Percentiles rank a stretch among this genome's conserved stretches.
phyloP scores from a whole-genome alignment of 2,113 vertebrate species.

The Chloropsis cyanopogon region DNA sequence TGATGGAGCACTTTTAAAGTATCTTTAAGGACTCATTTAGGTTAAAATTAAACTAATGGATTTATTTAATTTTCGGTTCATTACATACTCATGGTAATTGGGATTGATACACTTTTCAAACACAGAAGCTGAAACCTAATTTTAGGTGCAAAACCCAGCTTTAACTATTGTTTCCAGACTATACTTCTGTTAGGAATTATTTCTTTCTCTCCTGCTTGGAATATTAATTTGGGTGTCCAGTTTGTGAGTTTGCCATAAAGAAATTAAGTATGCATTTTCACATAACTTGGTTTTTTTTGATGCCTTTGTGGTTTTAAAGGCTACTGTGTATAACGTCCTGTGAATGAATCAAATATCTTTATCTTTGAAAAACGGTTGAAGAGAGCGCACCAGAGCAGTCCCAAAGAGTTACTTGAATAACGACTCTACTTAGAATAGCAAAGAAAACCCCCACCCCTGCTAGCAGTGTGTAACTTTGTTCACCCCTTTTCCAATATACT shows the following conservation, averaged over 20 bases:
- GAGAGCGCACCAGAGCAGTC: neutral
- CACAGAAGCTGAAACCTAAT: neutral
- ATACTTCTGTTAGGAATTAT: neutral
- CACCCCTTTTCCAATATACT: neutral
- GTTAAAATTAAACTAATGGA: slow-evolving; percentile 24
- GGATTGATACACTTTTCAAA: slow-evolving; percentile 11
- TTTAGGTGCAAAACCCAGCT: neutral
- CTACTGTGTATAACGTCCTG: neutral
- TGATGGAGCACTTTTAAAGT: neutral
- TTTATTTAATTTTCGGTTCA: slow-evolving; percentile 38
- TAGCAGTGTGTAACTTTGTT: neutral
- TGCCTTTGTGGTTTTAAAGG: neutral
- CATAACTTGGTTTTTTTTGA: neutral
- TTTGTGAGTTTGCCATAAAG: neutral
- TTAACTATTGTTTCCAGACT: neutral
- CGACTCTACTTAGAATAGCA: neutral
- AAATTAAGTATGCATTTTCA: neutral
- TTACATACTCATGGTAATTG: slow-evolving; percentile 11
- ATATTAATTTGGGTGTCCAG: neutral
- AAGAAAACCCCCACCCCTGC: neutral
- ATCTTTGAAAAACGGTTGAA: neutral
- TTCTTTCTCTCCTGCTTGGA: neutral
- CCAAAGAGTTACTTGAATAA: neutral
- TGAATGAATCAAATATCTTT: neutral
- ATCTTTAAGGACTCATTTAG: slow-evolving; percentile 21